Conservation (phyloP, 2,113 vertebrate species). For the Spea bombifrons region DNA sequence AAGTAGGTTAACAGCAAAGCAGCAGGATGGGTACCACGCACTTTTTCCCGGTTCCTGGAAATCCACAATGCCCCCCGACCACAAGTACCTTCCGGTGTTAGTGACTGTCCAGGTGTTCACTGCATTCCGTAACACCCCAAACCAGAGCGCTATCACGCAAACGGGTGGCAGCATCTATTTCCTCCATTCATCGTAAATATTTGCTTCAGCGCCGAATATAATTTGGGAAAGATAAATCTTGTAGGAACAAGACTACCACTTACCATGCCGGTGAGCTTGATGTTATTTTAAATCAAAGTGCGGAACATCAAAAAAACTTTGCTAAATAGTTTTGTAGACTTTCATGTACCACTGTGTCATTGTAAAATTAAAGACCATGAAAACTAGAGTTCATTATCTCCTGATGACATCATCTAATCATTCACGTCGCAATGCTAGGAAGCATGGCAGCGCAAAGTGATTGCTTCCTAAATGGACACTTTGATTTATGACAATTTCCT, state of each 20-base stretch:
- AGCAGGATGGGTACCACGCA: too few species aligned
- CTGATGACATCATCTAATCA: conserved; percentile 39
- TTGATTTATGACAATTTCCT: conserved; percentile 47
- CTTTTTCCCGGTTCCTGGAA: too few species aligned
- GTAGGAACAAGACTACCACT: too few species aligned
- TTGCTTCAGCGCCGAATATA: not conserved
- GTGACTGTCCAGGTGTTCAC: too few species aligned
- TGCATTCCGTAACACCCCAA: too few species aligned
- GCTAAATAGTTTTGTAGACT: conserved; percentile 20
- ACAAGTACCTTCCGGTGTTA: too few species aligned
- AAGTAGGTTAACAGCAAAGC: too few species aligned
- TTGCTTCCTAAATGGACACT: conserved; percentile 40
- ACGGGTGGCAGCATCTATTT: too few species aligned
- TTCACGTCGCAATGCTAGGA: conserved; percentile 27
- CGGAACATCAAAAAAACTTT: conserved; percentile 20
- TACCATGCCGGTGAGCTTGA: not conserved
- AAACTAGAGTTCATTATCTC: conserved; percentile 39
- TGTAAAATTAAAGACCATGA: conserved; percentile 37
- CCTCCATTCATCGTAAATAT: too few species aligned
- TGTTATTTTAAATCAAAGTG: not conserved
- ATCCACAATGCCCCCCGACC: too few species aligned
- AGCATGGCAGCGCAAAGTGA: conserved; percentile 33
- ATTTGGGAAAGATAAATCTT: not conserved
- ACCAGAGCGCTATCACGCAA: too few species aligned
- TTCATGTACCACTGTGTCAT: conserved; percentile 36